phyloP scores from a whole-genome alignment of 2,113 vertebrate genomes.

The Periophthalmus modestus region DNA sequence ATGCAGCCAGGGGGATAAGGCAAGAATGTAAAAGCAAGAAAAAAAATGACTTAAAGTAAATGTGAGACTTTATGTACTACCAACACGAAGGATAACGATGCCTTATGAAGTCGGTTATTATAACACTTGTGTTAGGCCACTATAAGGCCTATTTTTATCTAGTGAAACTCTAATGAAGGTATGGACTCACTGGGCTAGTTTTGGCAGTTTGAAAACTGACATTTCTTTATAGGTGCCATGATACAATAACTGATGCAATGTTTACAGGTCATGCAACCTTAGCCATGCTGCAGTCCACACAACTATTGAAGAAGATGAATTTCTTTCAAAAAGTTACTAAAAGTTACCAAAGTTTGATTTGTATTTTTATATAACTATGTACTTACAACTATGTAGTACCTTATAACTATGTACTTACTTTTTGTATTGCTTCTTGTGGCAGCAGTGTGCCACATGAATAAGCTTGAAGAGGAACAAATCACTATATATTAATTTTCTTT shows the following conservation, averaged over 20 bases:
- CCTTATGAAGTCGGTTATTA: constrained; percentile 32
- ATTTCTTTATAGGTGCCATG: constrained; percentile 20
- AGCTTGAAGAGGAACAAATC: not conserved
- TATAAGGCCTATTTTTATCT: not conserved
- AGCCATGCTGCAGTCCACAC: not conserved
- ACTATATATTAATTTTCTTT: constrained; percentile 11
- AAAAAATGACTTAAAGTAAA: no score
- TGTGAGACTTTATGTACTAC: not conserved
- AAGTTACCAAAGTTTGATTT: not conserved
- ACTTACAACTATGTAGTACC: no score
- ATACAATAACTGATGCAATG: constrained; percentile 21
- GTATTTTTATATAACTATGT: constrained; percentile 1
- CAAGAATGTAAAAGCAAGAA: no score
- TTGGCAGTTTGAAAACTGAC: constrained; percentile 1
- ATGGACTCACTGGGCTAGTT: not conserved
- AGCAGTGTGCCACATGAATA: not conserved
- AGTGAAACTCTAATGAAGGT: not conserved
- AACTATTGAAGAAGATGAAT: constrained; percentile 2
- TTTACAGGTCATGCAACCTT: constrained; percentile 25
- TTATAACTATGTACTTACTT: not conserved
- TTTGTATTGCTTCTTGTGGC: not conserved
- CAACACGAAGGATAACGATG: constrained; percentile 23
- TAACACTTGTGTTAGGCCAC: not conserved
- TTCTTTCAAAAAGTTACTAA: not conserved
- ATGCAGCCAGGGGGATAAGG: constrained; percentile 20